Conservation (phyloP, 2,888 invertebrate species). For the Monochamus alternatus region DNA sequence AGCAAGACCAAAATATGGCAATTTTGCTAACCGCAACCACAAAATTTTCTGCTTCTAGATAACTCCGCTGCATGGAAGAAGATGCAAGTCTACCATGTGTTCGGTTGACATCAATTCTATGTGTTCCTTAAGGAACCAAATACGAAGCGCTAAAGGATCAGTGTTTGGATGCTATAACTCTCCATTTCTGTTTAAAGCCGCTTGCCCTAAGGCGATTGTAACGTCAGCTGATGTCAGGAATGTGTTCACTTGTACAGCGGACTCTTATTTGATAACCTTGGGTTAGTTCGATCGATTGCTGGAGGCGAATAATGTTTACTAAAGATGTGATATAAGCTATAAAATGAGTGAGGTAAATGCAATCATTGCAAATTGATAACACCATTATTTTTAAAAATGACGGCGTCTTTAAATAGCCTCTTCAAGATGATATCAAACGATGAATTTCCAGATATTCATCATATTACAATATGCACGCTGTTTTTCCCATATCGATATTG, state of each 20-base stretch:
- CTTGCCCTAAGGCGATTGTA: neutral
- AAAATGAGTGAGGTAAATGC: no score
- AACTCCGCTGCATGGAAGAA: neutral
- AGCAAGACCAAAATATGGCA: neutral
- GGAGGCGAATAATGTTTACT: no score
- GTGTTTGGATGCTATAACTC: neutral
- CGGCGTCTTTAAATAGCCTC: no score
- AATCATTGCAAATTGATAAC: no score
- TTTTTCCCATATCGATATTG: no score
- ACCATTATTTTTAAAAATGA: no score
- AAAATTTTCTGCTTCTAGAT: neutral
- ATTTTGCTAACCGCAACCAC: neutral
- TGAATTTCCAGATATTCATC: no score
- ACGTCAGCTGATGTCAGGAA: neutral
- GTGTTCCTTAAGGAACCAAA: neutral
- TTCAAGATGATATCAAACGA: no score
- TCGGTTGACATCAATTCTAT: neutral
- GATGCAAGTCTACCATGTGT: neutral
- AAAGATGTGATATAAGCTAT: no score
- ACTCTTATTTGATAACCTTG: constrained; percentile 5
- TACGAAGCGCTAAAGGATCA: neutral
- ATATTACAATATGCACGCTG: no score
- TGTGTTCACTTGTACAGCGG: neutral
- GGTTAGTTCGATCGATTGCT: neutral
- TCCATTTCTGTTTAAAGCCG: neutral